These are phyloP conservation scores for Lagocephalus sceleratus DNA, from an alignment of 2,797 vertebrate species.

Conservation along the genomic window DNA sequence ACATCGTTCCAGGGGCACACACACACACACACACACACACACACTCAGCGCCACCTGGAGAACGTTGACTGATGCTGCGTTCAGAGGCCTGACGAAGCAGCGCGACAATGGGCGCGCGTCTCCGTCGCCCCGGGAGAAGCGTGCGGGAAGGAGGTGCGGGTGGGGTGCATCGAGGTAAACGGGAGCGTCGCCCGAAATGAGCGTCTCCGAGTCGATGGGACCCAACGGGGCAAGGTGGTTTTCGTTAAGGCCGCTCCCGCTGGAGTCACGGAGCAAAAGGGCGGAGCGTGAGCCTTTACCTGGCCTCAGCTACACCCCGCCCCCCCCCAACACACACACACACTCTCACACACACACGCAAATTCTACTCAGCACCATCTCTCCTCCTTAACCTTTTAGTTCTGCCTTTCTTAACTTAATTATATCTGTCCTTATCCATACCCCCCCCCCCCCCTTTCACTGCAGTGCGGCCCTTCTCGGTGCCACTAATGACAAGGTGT, in stretches of 20 bases:
- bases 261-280: constrained; percentile 52
- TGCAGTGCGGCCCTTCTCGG: constrained; percentile 53
- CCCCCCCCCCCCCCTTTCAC: constrained; percentile 54
- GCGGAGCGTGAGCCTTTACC: constrained; percentile 41
- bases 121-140: constrained; percentile 20
- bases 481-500: constrained; percentile 68
- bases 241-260: constrained; percentile 45
- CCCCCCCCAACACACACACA: constrained; percentile 24
- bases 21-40: constrained; percentile 37
- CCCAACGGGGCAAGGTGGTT: constrained; percentile 48
- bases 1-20: constrained; percentile 42
- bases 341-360: constrained; percentile 22
- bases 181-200: constrained; percentile 18
- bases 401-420: constrained; percentile 65
- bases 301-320: constrained; percentile 54
- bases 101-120: constrained; percentile 49
- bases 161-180: constrained; percentile 16
- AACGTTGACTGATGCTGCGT: constrained; percentile 29
- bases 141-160: constrained; percentile 11
- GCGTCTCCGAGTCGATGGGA: constrained; percentile 28
- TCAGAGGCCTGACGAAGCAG: constrained; percentile 31
- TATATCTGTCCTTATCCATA: constrained; percentile 62
- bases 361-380: constrained; percentile 50
- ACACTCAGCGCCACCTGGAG: constrained; percentile 40
- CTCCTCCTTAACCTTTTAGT: constrained; percentile 49